Evolutionary conservation across 2,797 vertebrate genomes (phyloP).

Genomic region (Capromys pilorides): DNA sequence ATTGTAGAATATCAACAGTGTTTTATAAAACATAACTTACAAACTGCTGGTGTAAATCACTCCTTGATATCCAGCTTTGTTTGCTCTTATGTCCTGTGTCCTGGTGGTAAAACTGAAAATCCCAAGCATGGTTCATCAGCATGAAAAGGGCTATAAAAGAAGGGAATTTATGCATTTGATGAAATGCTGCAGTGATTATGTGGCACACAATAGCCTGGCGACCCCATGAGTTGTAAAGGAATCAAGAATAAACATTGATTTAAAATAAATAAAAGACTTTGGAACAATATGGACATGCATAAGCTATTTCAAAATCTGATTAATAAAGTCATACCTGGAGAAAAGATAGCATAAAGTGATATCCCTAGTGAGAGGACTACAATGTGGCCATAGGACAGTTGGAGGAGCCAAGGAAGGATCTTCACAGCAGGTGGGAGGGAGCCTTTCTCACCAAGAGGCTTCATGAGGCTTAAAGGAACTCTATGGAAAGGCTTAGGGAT

Average conservation of each 20-base stretch:
- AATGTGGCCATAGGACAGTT: background rate
- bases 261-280: conserved; percentile 13
- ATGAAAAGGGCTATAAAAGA: background rate
- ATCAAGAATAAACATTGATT: background rate
- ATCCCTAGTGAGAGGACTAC: background rate
- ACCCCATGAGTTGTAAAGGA: background rate
- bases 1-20: background rate
- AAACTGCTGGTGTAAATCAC: conserved; percentile 19
- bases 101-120: background rate
- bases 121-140: background rate
- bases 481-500: background rate
- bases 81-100: background rate
- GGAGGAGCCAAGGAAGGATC: background rate
- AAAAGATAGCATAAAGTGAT: background rate
- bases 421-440: background rate
- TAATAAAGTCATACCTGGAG: background rate
- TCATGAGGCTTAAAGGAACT: background rate
- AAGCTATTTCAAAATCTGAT: background rate
- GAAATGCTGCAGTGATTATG: background rate
- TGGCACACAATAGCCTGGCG: background rate
- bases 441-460: background rate
- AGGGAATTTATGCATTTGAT: background rate
- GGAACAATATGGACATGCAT: conserved; percentile 27
- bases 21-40: conserved; percentile 10
- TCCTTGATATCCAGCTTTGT: background rate